Conservation (phyloP, 2,888 invertebrate genomes). For the Bombyx huttoni region DNA sequence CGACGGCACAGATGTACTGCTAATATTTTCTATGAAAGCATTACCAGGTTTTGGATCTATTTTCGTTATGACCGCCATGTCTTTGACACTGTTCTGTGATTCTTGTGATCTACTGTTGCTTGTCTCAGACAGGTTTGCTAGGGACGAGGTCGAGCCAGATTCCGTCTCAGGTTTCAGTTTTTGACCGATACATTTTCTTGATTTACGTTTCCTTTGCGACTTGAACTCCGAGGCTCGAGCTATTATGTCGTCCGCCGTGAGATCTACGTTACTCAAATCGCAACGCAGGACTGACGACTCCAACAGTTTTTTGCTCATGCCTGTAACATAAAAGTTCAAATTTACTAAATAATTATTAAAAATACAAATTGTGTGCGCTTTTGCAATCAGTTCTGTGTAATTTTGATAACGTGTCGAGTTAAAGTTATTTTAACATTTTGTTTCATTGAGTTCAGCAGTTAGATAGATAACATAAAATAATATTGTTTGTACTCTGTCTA, state of each 20-base stretch:
- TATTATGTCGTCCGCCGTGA: constrained; percentile 36
- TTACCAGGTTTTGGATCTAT: constrained; percentile 8
- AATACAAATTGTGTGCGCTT: not conserved
- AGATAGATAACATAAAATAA: no score
- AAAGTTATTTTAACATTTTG: no score
- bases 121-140: constrained; percentile 13
- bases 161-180: not conserved
- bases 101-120: constrained; percentile 7
- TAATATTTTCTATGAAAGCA: constrained; percentile 13
- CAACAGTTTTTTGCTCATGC: constrained; percentile 32
- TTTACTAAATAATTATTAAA: constrained; percentile 2
- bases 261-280: constrained; percentile 6
- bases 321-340: constrained; percentile 16
- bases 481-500: constrained; percentile 6
- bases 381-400: no score
- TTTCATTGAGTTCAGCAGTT: no score
- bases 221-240: constrained; percentile 19
- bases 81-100: constrained; percentile 3
- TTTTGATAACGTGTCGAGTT: no score
- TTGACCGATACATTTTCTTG: not conserved
- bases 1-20: constrained; percentile 23
- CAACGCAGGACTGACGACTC: constrained; percentile 19
- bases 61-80: constrained; percentile 13
- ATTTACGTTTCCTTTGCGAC: not conserved
- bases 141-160: constrained; percentile 3